A percentile compares a stretch with the other conserved stretches of the same genome.
These are phyloP conservation scores for Geotrupes spiniger DNA, from an alignment of 2,888 invertebrate species.

Conservation along the genomic window DNA sequence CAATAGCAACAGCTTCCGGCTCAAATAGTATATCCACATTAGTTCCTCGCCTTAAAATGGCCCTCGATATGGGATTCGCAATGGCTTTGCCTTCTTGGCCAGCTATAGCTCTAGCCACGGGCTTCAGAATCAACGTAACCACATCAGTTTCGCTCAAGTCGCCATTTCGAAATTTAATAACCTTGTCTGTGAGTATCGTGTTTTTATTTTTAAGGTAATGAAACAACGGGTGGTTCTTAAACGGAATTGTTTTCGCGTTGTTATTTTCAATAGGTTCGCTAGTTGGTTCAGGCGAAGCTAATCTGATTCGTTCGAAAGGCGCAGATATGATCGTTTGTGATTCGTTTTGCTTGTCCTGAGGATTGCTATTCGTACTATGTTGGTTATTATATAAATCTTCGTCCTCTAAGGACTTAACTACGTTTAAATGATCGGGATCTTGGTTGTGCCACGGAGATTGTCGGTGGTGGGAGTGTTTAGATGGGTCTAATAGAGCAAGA, in stretches of 20 bases:
- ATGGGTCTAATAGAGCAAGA: background rate
- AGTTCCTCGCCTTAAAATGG: constrained; percentile 60
- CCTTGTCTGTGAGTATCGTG: constrained; percentile 34
- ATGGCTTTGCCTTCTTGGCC: constrained; percentile 66
- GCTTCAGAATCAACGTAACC: constrained; percentile 58
- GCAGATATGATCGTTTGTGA: background rate
- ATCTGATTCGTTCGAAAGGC: constrained; percentile 12
- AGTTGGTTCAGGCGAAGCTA: constrained; percentile 5
- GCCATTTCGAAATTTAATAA: constrained; percentile 37
- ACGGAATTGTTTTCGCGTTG: constrained; percentile 32
- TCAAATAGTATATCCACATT: constrained; percentile 63
- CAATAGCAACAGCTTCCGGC: constrained; percentile 69
- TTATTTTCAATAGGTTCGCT: constrained; percentile 6
- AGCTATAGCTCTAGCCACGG: constrained; percentile 64
- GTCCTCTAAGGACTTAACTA: too few relatives aligned
- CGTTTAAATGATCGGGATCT: too few relatives aligned
- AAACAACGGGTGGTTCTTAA: constrained; percentile 42
- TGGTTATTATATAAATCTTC: background rate
- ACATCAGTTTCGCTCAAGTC: constrained; percentile 28
- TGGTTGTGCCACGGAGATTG: background rate
- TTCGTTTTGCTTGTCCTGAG: constrained; percentile 8
- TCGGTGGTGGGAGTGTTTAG: background rate
- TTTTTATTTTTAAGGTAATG: constrained; percentile 41
- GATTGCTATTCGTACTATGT: background rate
- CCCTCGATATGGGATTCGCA: constrained; percentile 66